Conservation (phyloP, 2,113 vertebrate genomes). For the Petroica traversi region DNA sequence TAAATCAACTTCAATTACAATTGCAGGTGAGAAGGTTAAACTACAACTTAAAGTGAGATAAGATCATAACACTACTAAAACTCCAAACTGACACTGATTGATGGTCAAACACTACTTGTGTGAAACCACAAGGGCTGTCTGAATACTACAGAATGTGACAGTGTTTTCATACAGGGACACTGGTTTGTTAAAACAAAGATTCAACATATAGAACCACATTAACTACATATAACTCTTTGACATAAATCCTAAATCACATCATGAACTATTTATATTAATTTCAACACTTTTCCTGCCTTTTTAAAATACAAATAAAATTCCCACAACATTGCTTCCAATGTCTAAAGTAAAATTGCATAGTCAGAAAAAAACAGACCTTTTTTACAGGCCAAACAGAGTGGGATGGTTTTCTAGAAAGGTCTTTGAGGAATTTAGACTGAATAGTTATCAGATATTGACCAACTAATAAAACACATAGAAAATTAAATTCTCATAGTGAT, state of each 20-base stretch:
- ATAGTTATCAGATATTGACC: not conserved
- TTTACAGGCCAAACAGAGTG: not conserved
- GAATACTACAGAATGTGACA: not conserved
- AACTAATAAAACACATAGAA: not conserved
- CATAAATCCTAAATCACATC: not conserved
- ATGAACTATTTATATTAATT: not conserved
- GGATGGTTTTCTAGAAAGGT: not conserved
- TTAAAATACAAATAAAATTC: too few relatives aligned
- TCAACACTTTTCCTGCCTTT: not conserved
- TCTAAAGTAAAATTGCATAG: not conserved
- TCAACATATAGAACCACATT: not conserved
- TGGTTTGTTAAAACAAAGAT: not conserved
- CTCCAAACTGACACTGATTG: not conserved
- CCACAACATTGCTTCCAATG: not conserved
- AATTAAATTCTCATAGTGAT: not conserved
- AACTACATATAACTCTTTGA: not conserved
- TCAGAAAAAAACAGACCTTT: not conserved
- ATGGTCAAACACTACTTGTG: fast-evolving
- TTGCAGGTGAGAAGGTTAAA: not conserved
- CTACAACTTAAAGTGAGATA: not conserved
- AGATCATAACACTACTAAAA: not conserved
- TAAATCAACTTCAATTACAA: not conserved
- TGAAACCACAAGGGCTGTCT: not conserved
- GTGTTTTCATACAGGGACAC: not conserved
- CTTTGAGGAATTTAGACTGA: not conserved